Conservation (phyloP, 2,797 vertebrate species). For the Labeo calbasu region DNA sequence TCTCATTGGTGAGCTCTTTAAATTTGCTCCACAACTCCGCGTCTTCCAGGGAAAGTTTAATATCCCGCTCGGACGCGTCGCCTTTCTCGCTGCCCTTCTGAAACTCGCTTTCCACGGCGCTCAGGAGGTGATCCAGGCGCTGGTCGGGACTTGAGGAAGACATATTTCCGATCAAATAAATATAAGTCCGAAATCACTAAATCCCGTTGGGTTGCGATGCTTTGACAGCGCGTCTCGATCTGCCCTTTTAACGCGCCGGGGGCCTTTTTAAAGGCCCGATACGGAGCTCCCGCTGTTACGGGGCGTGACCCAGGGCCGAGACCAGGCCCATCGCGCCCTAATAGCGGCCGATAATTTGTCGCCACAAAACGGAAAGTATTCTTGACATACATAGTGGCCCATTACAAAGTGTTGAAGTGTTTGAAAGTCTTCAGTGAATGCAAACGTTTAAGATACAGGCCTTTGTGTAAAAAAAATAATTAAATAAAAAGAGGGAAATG, state of each 20-base stretch:
- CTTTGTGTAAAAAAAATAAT: background rate
- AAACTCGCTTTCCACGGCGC: slow-evolving; percentile 83
- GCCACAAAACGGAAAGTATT: slow-evolving; percentile 33
- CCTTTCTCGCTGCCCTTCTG: slow-evolving; percentile 84
- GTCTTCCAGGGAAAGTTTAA: slow-evolving; percentile 81
- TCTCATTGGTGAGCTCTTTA: slow-evolving; percentile 85
- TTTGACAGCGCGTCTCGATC: slow-evolving; percentile 54
- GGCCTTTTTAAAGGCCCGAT: slow-evolving; percentile 71
- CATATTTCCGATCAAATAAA: slow-evolving; percentile 66
- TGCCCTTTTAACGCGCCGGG: slow-evolving; percentile 28
- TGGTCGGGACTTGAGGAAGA: slow-evolving; percentile 77
- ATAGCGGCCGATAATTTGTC: slow-evolving; percentile 41
- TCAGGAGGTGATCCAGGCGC: slow-evolving; percentile 83
- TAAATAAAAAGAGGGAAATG: background rate
- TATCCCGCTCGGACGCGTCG: slow-evolving; percentile 82
- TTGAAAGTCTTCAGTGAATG: background rate
- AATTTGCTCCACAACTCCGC: slow-evolving; percentile 83
- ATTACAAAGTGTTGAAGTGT: background rate
- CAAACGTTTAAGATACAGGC: slow-evolving; percentile 19
- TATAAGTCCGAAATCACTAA: slow-evolving; percentile 33
- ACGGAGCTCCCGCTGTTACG: slow-evolving; percentile 71
- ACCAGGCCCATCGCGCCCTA: slow-evolving; percentile 57
- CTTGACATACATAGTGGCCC: background rate
- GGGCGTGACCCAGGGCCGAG: slow-evolving; percentile 66
- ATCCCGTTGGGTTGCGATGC: slow-evolving; percentile 19